Evolutionary conservation across 2,888 invertebrate species (phyloP), one percentile per base, ranked within the genome.

Genomic region (Andrena minutula): DNA sequence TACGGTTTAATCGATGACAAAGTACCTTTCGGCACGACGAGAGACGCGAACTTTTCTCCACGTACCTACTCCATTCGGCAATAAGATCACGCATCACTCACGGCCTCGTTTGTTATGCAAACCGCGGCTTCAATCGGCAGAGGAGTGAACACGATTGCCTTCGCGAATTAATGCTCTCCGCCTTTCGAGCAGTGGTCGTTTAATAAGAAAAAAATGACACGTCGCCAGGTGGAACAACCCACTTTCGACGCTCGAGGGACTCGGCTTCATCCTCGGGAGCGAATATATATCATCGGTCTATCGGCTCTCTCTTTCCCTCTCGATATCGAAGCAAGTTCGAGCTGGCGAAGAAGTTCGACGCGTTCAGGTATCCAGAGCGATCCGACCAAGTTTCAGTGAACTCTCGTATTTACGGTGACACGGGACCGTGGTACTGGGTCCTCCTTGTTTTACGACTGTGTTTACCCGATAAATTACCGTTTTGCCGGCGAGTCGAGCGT

Each of bases 391-490:
- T 84, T 86, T 70, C 76, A 32, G 61, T 60, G 78, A 73, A 71
- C 84, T 78, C 84, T 73, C 68, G 72, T 75, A 83, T 80, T 85
- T 80, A 80, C 75, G 63, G 56, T 65, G 61, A 78, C 79, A 69
- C 61, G 23, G 32, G 66, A 65, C 58, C 41, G 70, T 53, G 61
- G 41, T 41, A 16, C 65, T 49, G 56, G 41, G 30, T 47, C 65
- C 41, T 47, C 58, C 41, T 68, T 61, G 79, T 76, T 86, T 86
- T 86, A 82, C 77, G 83, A 69, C 61, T 64, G 72, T 86, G 87
- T 87, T 88, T 84, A 85, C 83, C 83, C 85, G 82, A 86, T 89
- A 81, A 88, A 83, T 84, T 83, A 82, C 79, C 75, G 76, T 86
- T 87, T 89, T 83, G 82, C 76, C 84, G 82, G 71, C 74, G 76